Percentiles rank a stretch among this genome's conserved stretches.
Conservation (phyloP, 2,113 vertebrate species). For the Donacobius atricapilla region DNA sequence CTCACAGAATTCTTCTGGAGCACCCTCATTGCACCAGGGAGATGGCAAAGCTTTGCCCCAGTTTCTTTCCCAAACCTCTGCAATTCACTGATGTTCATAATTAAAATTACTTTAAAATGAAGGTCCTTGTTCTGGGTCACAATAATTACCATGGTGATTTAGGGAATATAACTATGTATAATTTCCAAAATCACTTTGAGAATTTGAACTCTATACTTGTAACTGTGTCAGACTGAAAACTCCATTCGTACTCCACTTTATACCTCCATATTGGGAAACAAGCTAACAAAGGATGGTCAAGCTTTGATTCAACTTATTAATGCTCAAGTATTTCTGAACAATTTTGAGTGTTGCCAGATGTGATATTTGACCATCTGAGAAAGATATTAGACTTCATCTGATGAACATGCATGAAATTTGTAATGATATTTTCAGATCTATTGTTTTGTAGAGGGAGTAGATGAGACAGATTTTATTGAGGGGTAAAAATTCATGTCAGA, state of each 20-base stretch:
- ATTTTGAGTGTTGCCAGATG: neutral
- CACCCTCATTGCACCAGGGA: neutral
- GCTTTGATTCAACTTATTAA: neutral
- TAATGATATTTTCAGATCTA: neutral
- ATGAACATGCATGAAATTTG: neutral
- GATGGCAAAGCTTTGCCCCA: neutral
- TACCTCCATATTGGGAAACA: neutral
- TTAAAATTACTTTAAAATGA: conserved; percentile 14
- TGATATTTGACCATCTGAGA: neutral
- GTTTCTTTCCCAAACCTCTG: neutral
- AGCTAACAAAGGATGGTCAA: neutral
- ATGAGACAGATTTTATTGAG: neutral
- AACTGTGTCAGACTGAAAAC: conserved; percentile 22
- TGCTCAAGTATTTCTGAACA: neutral
- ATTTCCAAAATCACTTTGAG: neutral
- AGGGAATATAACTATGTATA: conserved; percentile 34
- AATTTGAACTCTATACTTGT: neutral
- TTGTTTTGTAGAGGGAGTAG: neutral
- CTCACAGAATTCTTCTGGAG: neutral
- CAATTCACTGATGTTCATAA: neutral
- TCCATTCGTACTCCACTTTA: neutral
- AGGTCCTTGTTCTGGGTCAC: conserved; percentile 26
- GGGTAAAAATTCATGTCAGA: neutral
- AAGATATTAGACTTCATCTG: neutral
- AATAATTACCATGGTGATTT: conserved; percentile 46